Percentiles rank a stretch among this genome's conserved stretches.
Conservation (phyloP, 2,888 invertebrate species). For the Phania funesta region DNA sequence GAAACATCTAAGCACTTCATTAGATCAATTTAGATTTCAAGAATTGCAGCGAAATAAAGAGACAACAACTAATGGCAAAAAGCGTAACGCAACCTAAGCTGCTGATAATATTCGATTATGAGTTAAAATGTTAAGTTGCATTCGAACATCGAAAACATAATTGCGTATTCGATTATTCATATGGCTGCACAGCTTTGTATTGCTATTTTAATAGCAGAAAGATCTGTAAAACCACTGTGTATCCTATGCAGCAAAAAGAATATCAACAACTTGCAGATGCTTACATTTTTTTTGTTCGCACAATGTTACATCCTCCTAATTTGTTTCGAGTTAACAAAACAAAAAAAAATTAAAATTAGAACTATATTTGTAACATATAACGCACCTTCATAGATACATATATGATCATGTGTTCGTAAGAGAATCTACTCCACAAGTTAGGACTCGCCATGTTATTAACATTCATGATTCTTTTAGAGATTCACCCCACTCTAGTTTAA, state of each 20-base stretch:
- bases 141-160: too few species aligned
- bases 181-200: too few species aligned
- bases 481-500: constrained; percentile 28
- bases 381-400: background rate
- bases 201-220: too few species aligned
- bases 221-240: constrained; percentile 26
- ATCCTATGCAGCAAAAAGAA: background rate
- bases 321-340: constrained; percentile 55
- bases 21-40: too few species aligned
- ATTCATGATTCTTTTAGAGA: constrained; percentile 38
- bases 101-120: too few species aligned
- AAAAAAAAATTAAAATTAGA: constrained; percentile 8
- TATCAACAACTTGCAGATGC: constrained; percentile 32
- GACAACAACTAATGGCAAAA: too few species aligned
- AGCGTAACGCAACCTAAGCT: too few species aligned
- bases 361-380: constrained; percentile 22
- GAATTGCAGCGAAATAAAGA: too few species aligned
- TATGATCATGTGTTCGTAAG: constrained; percentile 5
- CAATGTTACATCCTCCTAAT: constrained; percentile 54
- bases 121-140: too few species aligned
- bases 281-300: constrained; percentile 4
- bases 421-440: constrained; percentile 4
- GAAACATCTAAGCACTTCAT: too few species aligned
- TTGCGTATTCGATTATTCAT: too few species aligned
- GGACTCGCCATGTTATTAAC: constrained; percentile 49